These are phyloP conservation scores for Eristalinus sepulchralis DNA, from an alignment of 2,888 invertebrate species.

Conservation along the genomic window DNA sequence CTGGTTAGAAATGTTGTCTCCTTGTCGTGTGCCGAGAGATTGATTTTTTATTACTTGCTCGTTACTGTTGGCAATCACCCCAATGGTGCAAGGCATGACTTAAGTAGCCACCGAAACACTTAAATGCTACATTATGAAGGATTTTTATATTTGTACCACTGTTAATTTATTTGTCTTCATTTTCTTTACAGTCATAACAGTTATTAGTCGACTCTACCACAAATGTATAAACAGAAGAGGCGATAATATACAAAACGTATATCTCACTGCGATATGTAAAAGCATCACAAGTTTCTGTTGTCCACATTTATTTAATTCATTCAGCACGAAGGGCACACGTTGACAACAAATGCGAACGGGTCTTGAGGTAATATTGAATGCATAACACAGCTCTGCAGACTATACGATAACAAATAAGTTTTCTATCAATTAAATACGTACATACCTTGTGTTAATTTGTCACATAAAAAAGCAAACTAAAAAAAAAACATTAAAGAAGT, in stretches of 20 bases:
- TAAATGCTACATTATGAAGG: too few relatives aligned
- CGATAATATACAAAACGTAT: conserved; percentile 3
- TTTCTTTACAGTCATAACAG: conserved; percentile 16
- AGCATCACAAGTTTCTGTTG: conserved; percentile 2
- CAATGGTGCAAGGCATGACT: too few relatives aligned
- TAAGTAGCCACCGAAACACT: too few relatives aligned
- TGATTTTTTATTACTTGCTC: too few relatives aligned
- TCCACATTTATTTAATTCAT: conserved; percentile 11
- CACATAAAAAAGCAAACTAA: background rate
- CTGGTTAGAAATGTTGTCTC: too few relatives aligned
- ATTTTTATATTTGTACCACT: background rate
- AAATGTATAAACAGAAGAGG: conserved; percentile 12
- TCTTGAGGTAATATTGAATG: conserved; percentile 48
- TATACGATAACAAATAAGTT: conserved; percentile 9
- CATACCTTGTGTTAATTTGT: background rate
- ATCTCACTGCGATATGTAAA: conserved; percentile 37
- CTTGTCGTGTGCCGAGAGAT: too few relatives aligned
- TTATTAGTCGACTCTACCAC: conserved; percentile 18
- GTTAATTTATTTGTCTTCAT: background rate
- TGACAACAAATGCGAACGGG: conserved; percentile 51
- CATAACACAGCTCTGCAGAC: background rate
- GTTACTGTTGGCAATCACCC: too few relatives aligned
- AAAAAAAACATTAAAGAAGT: conserved; percentile 2
- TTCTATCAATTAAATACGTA: background rate
- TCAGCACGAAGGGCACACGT: conserved; percentile 2